Evolutionary conservation across 2,797 vertebrate species (phyloP).

Genomic region (Natrix natrix): DNA sequence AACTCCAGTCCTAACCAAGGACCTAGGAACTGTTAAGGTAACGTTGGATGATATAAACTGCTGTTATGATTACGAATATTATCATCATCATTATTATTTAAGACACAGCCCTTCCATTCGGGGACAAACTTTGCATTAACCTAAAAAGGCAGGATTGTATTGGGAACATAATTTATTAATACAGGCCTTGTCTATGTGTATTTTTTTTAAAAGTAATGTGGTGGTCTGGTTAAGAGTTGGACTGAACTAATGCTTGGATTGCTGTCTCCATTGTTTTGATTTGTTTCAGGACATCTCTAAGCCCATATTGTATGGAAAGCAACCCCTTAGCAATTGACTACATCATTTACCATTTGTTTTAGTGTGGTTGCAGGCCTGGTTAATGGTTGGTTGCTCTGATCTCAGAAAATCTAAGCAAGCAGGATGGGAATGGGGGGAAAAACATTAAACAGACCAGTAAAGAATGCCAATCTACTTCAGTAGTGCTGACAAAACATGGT

Average conservation of each 20-base stretch:
- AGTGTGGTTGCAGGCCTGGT: neutral
- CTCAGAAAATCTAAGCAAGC: neutral
- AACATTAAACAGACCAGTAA: neutral
- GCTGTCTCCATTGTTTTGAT: neutral
- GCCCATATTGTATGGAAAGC: neutral
- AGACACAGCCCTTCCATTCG: neutral
- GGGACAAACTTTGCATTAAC: neutral
- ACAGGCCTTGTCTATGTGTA: no score
- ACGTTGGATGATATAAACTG: no score
- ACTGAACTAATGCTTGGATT: neutral
- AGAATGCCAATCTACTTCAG: neutral
- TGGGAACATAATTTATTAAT: neutral
- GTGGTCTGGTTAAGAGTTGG: neutral
- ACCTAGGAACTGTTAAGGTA: no score
- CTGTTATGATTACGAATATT: no score
- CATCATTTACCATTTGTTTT: neutral
- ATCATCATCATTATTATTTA: no score
- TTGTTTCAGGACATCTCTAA: neutral
- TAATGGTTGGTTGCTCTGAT: neutral
- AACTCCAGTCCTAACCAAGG: no score
- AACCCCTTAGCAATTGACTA: neutral
- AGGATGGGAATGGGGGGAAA: neutral
- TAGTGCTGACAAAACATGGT: neutral
- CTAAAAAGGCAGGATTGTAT: neutral
- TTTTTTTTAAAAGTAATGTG: neutral